Percentiles rank a stretch among this genome's conserved stretches.
phyloP scores from a whole-genome alignment of 2,113 vertebrate species.

The Plecturocebus donacophilus region DNA sequence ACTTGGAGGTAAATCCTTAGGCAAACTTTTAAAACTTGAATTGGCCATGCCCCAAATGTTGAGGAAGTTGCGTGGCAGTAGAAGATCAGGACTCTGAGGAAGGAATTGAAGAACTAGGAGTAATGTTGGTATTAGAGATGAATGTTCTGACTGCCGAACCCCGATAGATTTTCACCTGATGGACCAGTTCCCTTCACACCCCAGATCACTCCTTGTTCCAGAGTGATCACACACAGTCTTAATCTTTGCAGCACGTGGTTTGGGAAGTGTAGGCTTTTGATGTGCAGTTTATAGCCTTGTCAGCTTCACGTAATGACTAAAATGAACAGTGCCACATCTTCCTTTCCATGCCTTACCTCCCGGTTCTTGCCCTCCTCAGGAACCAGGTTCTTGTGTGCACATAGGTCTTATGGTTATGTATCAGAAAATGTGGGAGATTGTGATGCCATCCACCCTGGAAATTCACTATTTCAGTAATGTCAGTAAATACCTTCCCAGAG shows the following conservation, averaged over 20 bases:
- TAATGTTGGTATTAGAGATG: not conserved
- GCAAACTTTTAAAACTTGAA: not conserved
- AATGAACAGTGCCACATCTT: not conserved
- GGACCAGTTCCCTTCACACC: not conserved
- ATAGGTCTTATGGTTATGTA: not conserved
- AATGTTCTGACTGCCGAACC: not conserved
- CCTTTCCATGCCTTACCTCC: not conserved
- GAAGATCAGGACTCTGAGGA: not conserved
- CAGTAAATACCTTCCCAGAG: not conserved
- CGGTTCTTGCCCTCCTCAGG: not conserved
- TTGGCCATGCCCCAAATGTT: not conserved
- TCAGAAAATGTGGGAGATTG: not conserved
- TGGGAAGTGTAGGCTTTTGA: not conserved
- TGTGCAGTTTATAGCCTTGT: not conserved
- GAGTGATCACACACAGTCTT: not conserved
- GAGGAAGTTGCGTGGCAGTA: not conserved
- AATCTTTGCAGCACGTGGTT: rapidly evolving
- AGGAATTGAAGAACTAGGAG: not conserved
- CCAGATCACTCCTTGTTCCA: not conserved
- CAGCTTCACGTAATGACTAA: not conserved
- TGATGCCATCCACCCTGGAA: not conserved
- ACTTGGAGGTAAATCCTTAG: not conserved
- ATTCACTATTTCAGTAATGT: not conserved
- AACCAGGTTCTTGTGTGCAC: not conserved
- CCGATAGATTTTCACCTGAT: not conserved